phyloP scores from a whole-genome alignment of 2,888 invertebrate genomes.

The Drosophila algonquin region DNA sequence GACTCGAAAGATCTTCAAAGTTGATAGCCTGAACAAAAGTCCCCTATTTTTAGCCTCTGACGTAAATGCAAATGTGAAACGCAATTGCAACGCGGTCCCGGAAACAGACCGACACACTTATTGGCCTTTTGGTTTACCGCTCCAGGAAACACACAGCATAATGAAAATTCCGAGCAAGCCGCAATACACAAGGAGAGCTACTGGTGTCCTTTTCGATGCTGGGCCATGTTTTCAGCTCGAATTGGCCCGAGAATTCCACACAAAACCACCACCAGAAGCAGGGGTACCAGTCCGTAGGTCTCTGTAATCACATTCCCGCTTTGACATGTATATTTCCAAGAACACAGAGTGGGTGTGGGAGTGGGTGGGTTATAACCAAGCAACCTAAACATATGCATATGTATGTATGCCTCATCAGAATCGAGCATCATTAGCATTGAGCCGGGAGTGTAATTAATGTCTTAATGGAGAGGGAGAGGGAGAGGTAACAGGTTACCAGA shows the following conservation, averaged over 20 bases:
- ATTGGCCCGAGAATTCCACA: not conserved
- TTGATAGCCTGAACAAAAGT: too few species aligned
- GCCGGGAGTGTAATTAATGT: constrained; percentile 32
- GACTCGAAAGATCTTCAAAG: too few species aligned
- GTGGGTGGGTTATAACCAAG: constrained; percentile 14
- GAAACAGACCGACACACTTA: not conserved
- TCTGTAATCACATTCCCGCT: constrained; percentile 7
- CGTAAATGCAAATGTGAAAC: not conserved
- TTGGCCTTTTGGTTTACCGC: not conserved
- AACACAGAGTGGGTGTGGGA: not conserved
- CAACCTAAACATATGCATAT: constrained; percentile 3
- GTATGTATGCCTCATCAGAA: constrained; percentile 33
- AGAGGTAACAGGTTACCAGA: constrained; percentile 28
- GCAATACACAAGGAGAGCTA: not conserved
- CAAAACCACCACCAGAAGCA: not conserved
- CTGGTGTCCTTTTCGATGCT: not conserved
- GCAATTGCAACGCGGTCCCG: not conserved
- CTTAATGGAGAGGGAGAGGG: not conserved
- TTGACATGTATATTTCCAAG: constrained; percentile 28
- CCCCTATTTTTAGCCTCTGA: too few species aligned
- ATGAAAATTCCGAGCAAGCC: not conserved
- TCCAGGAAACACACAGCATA: not conserved
- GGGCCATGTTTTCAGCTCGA: not conserved
- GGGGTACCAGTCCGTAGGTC: not conserved
- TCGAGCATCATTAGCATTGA: constrained; percentile 35